These are phyloP conservation scores for Triops longicaudatus DNA, from an alignment of 1,140 invertebrate species.

Conservation along the genomic window DNA sequence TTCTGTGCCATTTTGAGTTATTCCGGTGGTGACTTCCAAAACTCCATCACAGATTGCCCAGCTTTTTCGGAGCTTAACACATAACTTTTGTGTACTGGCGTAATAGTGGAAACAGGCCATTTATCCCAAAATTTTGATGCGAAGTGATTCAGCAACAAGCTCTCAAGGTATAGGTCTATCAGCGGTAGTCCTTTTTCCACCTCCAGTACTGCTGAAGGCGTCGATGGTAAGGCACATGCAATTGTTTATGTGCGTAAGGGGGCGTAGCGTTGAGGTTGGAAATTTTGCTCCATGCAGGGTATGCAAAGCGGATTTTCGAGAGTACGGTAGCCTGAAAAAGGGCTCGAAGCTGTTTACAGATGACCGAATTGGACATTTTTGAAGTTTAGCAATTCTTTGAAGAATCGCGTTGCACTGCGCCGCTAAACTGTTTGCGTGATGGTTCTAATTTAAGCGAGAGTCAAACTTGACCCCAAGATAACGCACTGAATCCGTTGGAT, in stretches of 20 bases:
- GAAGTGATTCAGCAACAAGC: too few species aligned
- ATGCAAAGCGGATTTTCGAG: slow-evolving; percentile 1
- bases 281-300: slow-evolving; percentile 1
- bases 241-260: slow-evolving; percentile 13
- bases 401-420: neutral
- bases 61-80: too few species aligned
- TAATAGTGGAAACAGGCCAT: too few species aligned
- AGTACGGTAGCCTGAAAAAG: slow-evolving; percentile 16
- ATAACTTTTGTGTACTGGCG: too few species aligned
- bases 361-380: neutral
- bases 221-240: neutral
- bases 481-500: slow-evolving; percentile 4
- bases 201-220: neutral
- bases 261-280: neutral
- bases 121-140: too few species aligned
- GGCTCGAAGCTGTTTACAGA: neutral
- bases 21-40: too few species aligned
- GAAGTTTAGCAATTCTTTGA: neutral
- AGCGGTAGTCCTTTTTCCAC: neutral
- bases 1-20: too few species aligned
- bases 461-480: slow-evolving; percentile 15
- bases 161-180: neutral
- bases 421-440: slow-evolving; percentile 12
- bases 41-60: too few species aligned
- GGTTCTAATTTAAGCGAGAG: neutral